Percentiles rank a stretch among this genome's conserved stretches.
Evolutionary conservation across 2,888 invertebrate genomes (phyloP).

Genomic region (Dione juno): DNA sequence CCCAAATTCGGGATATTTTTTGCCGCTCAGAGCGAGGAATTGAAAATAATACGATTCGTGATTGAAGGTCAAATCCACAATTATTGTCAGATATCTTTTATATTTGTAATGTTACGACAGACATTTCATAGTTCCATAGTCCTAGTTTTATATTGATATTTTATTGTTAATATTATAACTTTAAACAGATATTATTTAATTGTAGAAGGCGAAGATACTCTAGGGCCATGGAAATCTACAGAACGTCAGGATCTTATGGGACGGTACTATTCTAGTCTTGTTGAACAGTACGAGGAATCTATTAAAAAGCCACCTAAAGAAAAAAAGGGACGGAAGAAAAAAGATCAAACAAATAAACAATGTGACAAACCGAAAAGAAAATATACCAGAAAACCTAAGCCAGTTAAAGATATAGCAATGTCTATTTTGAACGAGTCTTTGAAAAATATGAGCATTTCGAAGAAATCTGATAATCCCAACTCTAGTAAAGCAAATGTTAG

Average conservation of each 20-base stretch:
- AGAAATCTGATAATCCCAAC: constrained; percentile 49
- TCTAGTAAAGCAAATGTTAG: constrained; percentile 66
- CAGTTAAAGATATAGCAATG: constrained; percentile 49
- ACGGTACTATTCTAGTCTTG: constrained; percentile 85
- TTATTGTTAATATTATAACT: not conserved
- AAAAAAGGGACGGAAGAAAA: constrained; percentile 63
- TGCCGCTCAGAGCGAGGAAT: too few relatives aligned
- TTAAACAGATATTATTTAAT: constrained; percentile 4
- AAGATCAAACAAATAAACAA: constrained; percentile 54
- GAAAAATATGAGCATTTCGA: constrained; percentile 55
- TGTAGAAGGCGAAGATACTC: constrained; percentile 73
- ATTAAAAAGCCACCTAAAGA: constrained; percentile 81
- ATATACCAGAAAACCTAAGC: constrained; percentile 66
- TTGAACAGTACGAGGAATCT: constrained; percentile 82
- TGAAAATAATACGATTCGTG: too few relatives aligned
- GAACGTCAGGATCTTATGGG: constrained; percentile 87
- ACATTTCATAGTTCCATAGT: not conserved
- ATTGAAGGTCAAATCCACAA: too few relatives aligned
- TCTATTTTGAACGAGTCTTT: constrained; percentile 58
- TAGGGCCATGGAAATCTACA: constrained; percentile 85
- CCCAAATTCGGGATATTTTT: too few relatives aligned
- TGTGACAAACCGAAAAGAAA: constrained; percentile 68
- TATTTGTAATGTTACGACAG: not conserved
- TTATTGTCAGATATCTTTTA: not conserved
- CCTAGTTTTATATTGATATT: not conserved